Conservation (phyloP, 2,113 vertebrate genomes). For the Syrmaticus mikado region DNA sequence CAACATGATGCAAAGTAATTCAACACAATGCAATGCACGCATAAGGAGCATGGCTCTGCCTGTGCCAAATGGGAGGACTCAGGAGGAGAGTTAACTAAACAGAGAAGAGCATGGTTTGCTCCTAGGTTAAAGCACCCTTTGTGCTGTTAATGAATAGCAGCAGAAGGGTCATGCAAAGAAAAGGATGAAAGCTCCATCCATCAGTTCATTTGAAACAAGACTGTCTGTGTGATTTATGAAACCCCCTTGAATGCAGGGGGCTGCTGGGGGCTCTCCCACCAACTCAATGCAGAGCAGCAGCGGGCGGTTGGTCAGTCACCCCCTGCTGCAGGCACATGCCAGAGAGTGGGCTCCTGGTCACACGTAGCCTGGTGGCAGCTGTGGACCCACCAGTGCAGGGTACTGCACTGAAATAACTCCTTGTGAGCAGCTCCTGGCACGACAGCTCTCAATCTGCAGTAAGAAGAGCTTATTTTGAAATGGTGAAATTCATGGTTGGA, state of each 20-base stretch:
- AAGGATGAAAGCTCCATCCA: conserved; percentile 25
- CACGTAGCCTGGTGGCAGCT: neutral
- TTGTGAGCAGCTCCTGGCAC: neutral
- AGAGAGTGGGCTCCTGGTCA: neutral
- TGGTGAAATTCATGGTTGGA: neutral
- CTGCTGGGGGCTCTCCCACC: neutral
- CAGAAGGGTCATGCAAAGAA: neutral
- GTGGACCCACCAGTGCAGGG: neutral
- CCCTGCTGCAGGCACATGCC: accelerated
- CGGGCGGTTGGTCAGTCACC: accelerated
- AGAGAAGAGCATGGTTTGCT: neutral
- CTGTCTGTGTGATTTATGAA: neutral
- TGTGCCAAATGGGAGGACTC: neutral
- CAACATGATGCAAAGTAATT: accelerated
- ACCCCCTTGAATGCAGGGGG: neutral
- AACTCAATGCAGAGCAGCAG: neutral
- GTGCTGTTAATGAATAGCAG: neutral
- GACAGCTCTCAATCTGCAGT: neutral
- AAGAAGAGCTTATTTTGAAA: neutral
- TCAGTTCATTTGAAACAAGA: neutral
- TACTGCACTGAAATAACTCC: neutral
- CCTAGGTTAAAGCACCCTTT: neutral
- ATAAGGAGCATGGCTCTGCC: accelerated
- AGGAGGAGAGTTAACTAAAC: neutral
- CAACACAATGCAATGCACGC: accelerated